Base-by-base conservation (phyloP, 2,113 vertebrate species). In the Macrotus californicus region DNA sequence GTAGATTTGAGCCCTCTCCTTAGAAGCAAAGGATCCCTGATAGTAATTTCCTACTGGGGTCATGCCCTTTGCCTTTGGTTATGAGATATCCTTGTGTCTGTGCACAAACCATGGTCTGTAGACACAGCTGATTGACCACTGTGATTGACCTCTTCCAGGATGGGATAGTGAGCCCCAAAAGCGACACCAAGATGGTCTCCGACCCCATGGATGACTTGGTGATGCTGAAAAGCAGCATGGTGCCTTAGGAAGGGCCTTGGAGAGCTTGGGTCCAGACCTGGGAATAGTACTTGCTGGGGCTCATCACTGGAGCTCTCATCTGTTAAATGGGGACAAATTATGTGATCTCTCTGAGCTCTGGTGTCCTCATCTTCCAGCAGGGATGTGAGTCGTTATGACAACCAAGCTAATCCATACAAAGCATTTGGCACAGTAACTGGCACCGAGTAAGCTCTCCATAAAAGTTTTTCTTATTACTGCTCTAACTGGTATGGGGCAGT, bases 31-130 rank as follows among this genome's bases (percentile, higher is more conserved):
- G 72, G 48, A 82, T 59, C 67, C 80, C 92, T 29, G 67, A 59
- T 89, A 50, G 79, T 97, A 52, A 14, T 96, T 96, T 97, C 93
- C 94, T 94, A 22, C 3, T 85, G 84, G 76, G 85, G 76, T 76
- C 39, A 5, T 18, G 41, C 52, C 52, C 77, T 90, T 66, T 22
- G 73, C 93, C 82, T 94, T 79, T 82, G 72, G 61, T 89, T 84
- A 39, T 64, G 86, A 90, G 90, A 81, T 61, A 50, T 21, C 93
- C 90, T 84, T 89, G 87, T 77, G 64, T 87, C 75, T 81, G 80
- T 34, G 94, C 18, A 31, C 41, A 89, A 54, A 89, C 24, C 12
- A 26, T 52, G 80, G 76, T 41, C 50, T 39, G 1, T 19, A 21
- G 39, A 61, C 73, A 72, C 22, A 90, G 46, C 36, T 43, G 34